Evolutionary conservation across 2,888 invertebrate species (phyloP), one percentile per base, ranked within the genome.

Genomic region (Craniophora ligustri): DNA sequence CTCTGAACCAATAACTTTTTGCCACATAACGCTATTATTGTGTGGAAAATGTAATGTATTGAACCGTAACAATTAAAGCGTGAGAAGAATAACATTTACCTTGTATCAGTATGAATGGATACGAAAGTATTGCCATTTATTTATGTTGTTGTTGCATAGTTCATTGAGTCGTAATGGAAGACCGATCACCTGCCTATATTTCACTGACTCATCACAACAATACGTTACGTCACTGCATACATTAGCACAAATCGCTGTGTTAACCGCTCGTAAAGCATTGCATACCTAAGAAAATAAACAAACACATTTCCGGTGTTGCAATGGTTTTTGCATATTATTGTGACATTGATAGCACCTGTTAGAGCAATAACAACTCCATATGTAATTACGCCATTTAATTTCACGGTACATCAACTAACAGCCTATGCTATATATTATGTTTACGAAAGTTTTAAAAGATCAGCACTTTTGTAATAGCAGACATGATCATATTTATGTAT

Each of bases 181-280:
- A 39, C 6, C 46, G 67, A 75, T 73, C 60, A 60, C 34, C 46
- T 67, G 56, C 51, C 44, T 5, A 67, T 49, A 63, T 66, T 67
- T 54, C 35, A 41, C 64, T 72, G 75, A 81, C 34, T 79, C 79
- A 78, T 76, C 79, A 82, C 50, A 80, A 79, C 67, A 79, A 54
- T 60, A 5, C 7, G 63, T 79, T 83, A 64, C 74, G 59, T 80
- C 77, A 81, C 39, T 39, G 67, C 71, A 61, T 65, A 63, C 74
- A 75, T 78, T 72, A 76, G 51, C 61, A 56, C 65, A 72, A 61
- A 59, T 64, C 44, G 49, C 42, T 54, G 28, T 55, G 54, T 62
- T 38, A 61, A 70, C 67, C 67, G 62, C 69, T 76, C 57, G 65
- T 68, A 66, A 46, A 44, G 18, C n/a, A 41, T 44, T 44, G 40